Base-by-base conservation (phyloP, 1,140 invertebrate species). In the Artemia franciscana region DNA sequence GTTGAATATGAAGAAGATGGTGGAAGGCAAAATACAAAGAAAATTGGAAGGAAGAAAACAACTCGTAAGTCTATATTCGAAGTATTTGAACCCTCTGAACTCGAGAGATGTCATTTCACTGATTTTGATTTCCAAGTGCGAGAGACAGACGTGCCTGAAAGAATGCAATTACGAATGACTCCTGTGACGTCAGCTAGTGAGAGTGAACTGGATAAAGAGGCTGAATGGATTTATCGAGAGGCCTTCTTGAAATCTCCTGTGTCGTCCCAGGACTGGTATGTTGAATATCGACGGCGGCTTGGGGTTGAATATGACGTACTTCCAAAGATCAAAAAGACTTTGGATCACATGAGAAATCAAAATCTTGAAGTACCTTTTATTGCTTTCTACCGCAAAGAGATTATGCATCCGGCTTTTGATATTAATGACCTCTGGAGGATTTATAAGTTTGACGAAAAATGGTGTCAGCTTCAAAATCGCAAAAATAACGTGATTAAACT, bases 371-470 rank as follows among this genome's bases (percentile, higher is more conserved):
- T 97, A 24, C 92, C 95, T 1, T 99, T 98, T 70, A 98, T 99
- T 68, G 89, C 92, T 0, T 97, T 96, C 72, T 99, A 99, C 70
- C 79, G 95, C 24, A 98, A 98, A 74, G 96, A 99, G 72, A 94
- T 97, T 70, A 89, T 97, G 0, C 83, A 91, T 68, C 90, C 91
- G 0, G 91, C 96, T 68, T 72, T 98, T 7, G 90, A 84, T 62
- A 91, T 97, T 23, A 91, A 91, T 69, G 94, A 98, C 71, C 73
- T 99, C 1, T 99, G 95, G 95, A 90, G 87, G 71, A 85, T 99
- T 1, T 98, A 94, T 72, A 86, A 90, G 68, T 93, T 80, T 71
- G 94, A 97, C 76, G 91, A 88, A 39, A 93, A 91, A 78, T 98
- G 92, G 91, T 96, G 91, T 71, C 89, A 94, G 71, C 72, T 98